Evolutionary conservation across 2,113 vertebrate genomes (phyloP), one percentile per base, ranked within the genome.

Genomic region (Mobula birostris): DNA sequence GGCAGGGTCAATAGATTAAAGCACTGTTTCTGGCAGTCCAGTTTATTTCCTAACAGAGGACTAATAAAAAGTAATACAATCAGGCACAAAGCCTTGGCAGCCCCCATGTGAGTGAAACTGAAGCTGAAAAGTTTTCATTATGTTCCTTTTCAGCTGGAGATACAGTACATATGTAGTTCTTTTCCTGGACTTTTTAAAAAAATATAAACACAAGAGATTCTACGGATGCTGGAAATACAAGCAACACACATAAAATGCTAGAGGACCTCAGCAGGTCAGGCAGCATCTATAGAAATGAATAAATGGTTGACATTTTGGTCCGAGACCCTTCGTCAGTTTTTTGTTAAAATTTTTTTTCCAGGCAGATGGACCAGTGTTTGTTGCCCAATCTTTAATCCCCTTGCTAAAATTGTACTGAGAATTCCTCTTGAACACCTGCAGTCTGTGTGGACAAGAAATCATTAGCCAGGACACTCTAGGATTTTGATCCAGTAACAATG

Each of bases 41-140:
- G 98, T 98, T 98, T 98, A 98, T 98, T 98, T 98, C 97, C 97
- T 98, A 97, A 96, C 96, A 96, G 94, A 96, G 97, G 98, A 98
- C 98, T 98, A 99, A 99, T 98, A 98, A 98, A 99, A 98, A 98
- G 98, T 97, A 96, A 97, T 97, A 96, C 97, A 98, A 98, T 97
- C 97, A 95, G 96, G 97, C 97, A 97, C 97, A 97, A 98, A 99
- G 98, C 96, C 98, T 97, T n/a, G 32, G 98, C 97, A 98, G 98
- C 97, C 98, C 98, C 97, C 98, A 97, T 97, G 98, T 98, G 98
- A 98, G 98, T 97, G 97, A 90, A 90, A 68, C 61, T 68, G 96
- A 98, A 98, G 98, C 97, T 97, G 98, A 97, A 97, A 98, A 98
- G 98, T 98, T 98, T 98, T 98, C 97, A 97, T 98, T 98, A 98